A percentile compares a stretch with the other conserved stretches of the same genome.
Conservation (phyloP, 2,113 vertebrate species). For the Spea bombifrons region DNA sequence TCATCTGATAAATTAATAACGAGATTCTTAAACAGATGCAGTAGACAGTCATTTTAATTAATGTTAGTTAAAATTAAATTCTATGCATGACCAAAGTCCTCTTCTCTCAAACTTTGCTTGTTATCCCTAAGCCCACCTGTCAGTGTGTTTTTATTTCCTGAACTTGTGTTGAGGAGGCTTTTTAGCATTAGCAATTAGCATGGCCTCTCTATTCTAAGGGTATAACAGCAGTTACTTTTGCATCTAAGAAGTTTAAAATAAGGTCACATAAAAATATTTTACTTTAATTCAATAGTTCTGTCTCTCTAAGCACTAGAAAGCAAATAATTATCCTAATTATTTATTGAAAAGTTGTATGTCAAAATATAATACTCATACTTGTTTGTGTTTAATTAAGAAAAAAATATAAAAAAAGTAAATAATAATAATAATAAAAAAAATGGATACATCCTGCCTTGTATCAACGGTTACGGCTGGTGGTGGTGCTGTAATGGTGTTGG, state of each 20-base stretch:
- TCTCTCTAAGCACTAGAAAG: not conserved
- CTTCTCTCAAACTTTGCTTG: slow-evolving; percentile 27
- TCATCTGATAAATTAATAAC: slow-evolving; percentile 60
- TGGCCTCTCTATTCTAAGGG: slow-evolving; percentile 9
- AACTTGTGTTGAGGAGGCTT: slow-evolving; percentile 23
- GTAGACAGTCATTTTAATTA: slow-evolving; percentile 68
- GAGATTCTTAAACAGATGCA: slow-evolving; percentile 62
- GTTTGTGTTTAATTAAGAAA: no score
- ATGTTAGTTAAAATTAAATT: slow-evolving; percentile 64
- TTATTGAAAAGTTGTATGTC: no score
- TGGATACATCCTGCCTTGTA: no score
- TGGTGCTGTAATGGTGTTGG: no score
- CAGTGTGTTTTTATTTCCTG: slow-evolving; percentile 20
- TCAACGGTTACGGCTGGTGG: no score
- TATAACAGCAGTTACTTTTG: slow-evolving; percentile 2
- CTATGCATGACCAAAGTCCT: slow-evolving; percentile 56
- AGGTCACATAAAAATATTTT: not conserved
- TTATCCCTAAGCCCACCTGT: slow-evolving; percentile 25
- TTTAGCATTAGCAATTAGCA: slow-evolving; percentile 19
- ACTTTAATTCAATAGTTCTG: slow-evolving; percentile 16
- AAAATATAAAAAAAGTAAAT: no score
- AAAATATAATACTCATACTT: no score
- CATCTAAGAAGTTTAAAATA: slow-evolving; percentile 8
- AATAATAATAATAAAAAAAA: no score
- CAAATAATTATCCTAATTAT: slow-evolving; percentile 16